Conservation (phyloP, 2,888 invertebrate genomes). For the Tenthredo amoena region DNA sequence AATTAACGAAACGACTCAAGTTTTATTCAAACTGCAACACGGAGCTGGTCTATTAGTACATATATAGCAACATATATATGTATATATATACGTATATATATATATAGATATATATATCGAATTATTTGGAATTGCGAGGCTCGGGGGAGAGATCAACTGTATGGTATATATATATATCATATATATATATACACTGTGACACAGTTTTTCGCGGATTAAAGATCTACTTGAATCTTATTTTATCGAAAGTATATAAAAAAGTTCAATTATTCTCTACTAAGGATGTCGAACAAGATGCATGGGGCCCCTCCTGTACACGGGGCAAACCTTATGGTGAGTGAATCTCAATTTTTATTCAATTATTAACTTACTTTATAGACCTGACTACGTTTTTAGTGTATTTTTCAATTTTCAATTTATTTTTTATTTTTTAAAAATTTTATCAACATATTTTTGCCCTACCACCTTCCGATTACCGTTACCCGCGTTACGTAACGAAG, state of each 20-base stretch:
- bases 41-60: not conserved
- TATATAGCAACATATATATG: not conserved
- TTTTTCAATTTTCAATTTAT: not conserved
- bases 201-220: conserved; percentile 21
- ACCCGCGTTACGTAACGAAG: not conserved
- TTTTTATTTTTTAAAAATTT: not conserved
- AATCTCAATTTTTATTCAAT: not conserved
- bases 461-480: not conserved
- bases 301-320: conserved; percentile 71
- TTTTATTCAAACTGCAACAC: not conserved
- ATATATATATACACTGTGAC: not conserved
- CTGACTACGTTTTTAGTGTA: not conserved
- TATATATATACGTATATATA: too few relatives aligned
- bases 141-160: not conserved
- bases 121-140: not conserved
- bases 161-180: not conserved
- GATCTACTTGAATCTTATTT: not conserved
- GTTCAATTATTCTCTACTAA: conserved; percentile 46
- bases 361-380: not conserved
- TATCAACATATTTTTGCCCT: not conserved
- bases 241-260: conserved; percentile 5
- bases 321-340: conserved; percentile 74
- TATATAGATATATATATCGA: not conserved
- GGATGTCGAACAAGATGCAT: conserved; percentile 62
- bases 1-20: not conserved